Conservation (phyloP, 2,797 vertebrate species). For the Hemitrygon akajei region DNA sequence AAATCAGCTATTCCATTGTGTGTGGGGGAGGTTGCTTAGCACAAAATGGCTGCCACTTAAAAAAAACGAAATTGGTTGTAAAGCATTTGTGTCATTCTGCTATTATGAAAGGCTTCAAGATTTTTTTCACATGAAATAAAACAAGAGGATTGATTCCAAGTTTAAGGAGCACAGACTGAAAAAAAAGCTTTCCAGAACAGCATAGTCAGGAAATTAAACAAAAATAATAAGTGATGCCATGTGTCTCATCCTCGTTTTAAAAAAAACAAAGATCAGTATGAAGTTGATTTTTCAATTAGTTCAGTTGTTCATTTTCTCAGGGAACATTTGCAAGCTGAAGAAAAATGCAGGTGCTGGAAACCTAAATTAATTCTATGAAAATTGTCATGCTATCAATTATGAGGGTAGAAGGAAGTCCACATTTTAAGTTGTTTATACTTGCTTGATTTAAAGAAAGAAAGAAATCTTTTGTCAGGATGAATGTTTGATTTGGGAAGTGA, state of each 20-base stretch:
- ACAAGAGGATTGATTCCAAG: background rate
- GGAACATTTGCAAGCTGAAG: too few relatives aligned
- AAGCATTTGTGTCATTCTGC: background rate
- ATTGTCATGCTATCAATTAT: background rate
- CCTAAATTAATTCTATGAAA: too few relatives aligned
- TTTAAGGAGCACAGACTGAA: background rate
- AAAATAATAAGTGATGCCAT: background rate
- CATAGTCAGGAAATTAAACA: background rate
- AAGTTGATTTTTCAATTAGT: background rate
- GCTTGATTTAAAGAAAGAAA: background rate
- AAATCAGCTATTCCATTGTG: background rate
- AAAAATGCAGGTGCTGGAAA: too few relatives aligned
- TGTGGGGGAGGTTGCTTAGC: background rate
- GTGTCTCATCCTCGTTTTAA: background rate
- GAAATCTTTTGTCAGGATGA: background rate
- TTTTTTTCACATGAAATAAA: background rate
- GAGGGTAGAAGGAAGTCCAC: background rate
- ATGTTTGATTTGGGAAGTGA: slow-evolving; percentile 20
- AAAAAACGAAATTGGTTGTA: background rate
- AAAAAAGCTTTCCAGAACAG: background rate
- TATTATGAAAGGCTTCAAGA: background rate
- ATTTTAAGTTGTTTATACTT: background rate
- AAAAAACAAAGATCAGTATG: too few relatives aligned
- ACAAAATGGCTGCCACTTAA: background rate
- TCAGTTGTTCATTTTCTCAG: background rate